Conservation (phyloP, 2,797 vertebrate genomes). For the Epinephelus coioides region DNA sequence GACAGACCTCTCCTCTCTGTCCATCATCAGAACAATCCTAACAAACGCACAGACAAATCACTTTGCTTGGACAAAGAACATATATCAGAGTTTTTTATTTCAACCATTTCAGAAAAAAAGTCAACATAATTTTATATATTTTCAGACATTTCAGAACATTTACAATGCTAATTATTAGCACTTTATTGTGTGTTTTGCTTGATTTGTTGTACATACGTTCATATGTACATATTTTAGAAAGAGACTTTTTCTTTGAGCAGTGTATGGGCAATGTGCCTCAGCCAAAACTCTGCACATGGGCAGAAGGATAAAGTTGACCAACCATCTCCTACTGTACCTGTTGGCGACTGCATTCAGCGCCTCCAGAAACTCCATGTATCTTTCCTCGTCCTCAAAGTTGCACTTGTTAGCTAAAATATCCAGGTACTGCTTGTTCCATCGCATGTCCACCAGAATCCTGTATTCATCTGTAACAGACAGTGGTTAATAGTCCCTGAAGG, state of each 20-base stretch:
- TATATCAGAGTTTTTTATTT: too few relatives aligned
- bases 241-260: background rate
- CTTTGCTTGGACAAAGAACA: too few relatives aligned
- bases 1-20: conserved; percentile 90
- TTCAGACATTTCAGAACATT: background rate
- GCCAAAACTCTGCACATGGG: background rate
- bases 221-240: background rate
- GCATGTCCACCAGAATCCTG: conserved; percentile 93
- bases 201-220: background rate
- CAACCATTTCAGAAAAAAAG: too few relatives aligned
- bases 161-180: background rate
- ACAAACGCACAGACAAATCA: conserved; percentile 10
- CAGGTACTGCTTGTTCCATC: conserved; percentile 97
- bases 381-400: conserved; percentile 92
- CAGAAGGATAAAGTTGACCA: background rate
- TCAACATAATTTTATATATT: background rate
- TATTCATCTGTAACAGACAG: conserved; percentile 89
- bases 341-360: conserved; percentile 93
- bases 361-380: conserved; percentile 90
- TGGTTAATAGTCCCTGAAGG: background rate
- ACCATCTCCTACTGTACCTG: conserved; percentile 80
- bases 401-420: conserved; percentile 93
- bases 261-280: background rate
- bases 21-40: conserved; percentile 92
- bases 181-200: background rate